Base-by-base conservation (phyloP, 1,140 invertebrate genomes). In the Drosophila nigrodunni region DNA sequence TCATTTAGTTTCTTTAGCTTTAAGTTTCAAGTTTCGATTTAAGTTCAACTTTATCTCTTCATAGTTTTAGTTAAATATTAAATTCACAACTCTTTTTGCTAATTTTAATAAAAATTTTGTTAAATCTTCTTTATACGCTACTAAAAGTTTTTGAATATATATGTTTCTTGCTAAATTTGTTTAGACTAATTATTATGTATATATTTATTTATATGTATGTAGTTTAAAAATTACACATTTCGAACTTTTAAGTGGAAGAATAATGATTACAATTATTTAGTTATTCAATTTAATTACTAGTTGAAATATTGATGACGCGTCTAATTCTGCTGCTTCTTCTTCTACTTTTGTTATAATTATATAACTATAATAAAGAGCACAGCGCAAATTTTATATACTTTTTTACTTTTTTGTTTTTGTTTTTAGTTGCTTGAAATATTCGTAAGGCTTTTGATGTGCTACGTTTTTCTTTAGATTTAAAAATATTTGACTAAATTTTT, bases 211-310 rank as follows among this genome's bases (percentile, higher is more conserved):
- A 55, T 13, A 74, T 71, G 43, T 80, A 74, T 73, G 60, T 81
- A 82, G 65, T 82, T 86, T 72, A 75, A 85, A 85, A 85, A 80
- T 80, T 85, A 83, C 74, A 77, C 75, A 60, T 79, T 87, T 88
- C 57, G 54, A 87, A 88, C 80, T 80, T 87, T 80, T 39, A 89
- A 89, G 54, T 88, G 85, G 85, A 88, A 88, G 85, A 88, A 78
- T 85, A 88, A 89, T 89, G 83, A 88, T 88, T 88, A 86, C 67
- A 81, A 70, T 74, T 85, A 80, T 78, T 74, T 65, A 68, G 74
- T 49, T 73, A 65, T 58, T 44, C 54, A 62, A 41, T 76, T 57
- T 69, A 50, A 13, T 46, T 46, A n/a, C 30, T 66, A 55, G 44
- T 72, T 66, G 25, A 50, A 58, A 59, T 67, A 67, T 67, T 61